Evolutionary conservation across 2,888 invertebrate species (phyloP), one percentile per base, ranked within the genome.

Genomic region (Netelia inedita): DNA sequence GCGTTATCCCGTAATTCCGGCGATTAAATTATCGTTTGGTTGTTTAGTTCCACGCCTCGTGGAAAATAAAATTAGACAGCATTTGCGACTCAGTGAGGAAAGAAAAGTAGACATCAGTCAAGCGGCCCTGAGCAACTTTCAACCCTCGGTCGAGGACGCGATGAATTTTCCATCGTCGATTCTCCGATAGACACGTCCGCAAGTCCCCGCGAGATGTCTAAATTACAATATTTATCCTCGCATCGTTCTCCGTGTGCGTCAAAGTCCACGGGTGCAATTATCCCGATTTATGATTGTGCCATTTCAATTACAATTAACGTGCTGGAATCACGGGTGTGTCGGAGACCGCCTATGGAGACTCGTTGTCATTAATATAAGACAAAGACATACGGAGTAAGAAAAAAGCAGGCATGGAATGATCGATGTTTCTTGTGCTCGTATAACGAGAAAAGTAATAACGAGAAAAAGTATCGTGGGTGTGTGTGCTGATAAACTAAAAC

Each of bases 261-360:
- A 59, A 55, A 68, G 72, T 28, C n/a, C 55, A 28, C 21, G 69
- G 41, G n/a, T 28, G 55, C 43, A 46, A 55, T 79, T 79, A 57
- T 75, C 82, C 14, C 50, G 16, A 10, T 10, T n/a, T 59, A 75
- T 63, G 71, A 82, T 82, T 79, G 74, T 53, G 19, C 75, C 57
- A 43, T 57, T 69, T 50, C 74, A 82, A 82, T 85, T 35, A 79
- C 46, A 85, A 85, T 85, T 66, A 66, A 75, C 75, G 28, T 73
- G 61, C 75, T 59, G 74, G 43, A 66, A 79, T 68, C 28, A 55
- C 46, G 10, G 61, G 66, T 21, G 21, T 53, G 71, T 66, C 55
- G 23, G 69, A 43, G 59, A 46, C 16, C 2, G 59, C 11, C 28
- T 16, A 46, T 46, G 11, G 14, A 46, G 46, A 41, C 35, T 21